These are phyloP conservation scores for Hyperopisus bebe DNA, from an alignment of 2,113 vertebrate species.

Conservation along the genomic window DNA sequence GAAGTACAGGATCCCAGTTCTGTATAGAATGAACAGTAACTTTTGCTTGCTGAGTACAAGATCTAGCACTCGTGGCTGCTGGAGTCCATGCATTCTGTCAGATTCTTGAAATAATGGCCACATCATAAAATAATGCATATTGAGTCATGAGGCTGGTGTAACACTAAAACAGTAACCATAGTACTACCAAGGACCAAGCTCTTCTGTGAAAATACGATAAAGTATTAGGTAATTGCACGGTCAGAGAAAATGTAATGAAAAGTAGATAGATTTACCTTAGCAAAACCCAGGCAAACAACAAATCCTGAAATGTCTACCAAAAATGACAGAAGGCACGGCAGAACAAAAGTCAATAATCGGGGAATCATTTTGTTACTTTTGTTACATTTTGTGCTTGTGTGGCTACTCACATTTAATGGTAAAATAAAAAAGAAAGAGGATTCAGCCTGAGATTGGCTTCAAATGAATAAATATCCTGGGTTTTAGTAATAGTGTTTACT, in stretches of 20 bases:
- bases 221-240: not conserved
- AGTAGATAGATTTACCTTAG: not conserved
- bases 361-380: not conserved
- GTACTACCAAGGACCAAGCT: not conserved
- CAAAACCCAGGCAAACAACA: not conserved
- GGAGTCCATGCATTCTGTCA: not conserved
- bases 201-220: not conserved
- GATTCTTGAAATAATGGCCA: not conserved
- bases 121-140: not conserved
- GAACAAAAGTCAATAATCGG: not conserved
- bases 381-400: not conserved
- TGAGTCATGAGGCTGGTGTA: not conserved
- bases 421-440: not conserved
- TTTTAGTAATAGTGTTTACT: not conserved
- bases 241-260: not conserved
- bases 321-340: not conserved
- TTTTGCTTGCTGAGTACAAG: not conserved
- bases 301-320: not conserved
- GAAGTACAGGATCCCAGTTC: not conserved
- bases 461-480: slow-evolving; percentile 1
- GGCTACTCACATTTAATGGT: not conserved
- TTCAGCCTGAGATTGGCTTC: not conserved
- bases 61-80: not conserved
- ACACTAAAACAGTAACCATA: not conserved
- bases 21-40: not conserved